Evolutionary conservation across 2,113 vertebrate species (phyloP).

Genomic region (Triplophysa dalaica): DNA sequence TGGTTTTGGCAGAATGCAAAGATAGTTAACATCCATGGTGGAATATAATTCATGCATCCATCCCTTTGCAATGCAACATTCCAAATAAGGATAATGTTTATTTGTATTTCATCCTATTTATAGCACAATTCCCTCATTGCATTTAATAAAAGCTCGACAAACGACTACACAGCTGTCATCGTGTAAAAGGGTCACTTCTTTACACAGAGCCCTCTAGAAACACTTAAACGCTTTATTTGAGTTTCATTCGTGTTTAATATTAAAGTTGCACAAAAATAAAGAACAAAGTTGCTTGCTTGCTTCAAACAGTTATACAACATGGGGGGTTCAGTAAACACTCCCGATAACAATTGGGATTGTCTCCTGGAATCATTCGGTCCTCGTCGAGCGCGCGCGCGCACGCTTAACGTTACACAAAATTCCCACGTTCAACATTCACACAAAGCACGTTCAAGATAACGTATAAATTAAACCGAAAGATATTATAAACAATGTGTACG

Average conservation of each 20-base stretch:
- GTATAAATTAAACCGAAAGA: background rate
- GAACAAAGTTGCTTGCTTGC: background rate
- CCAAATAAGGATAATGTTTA: background rate
- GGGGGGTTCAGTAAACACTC: slow-evolving; percentile 11
- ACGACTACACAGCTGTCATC: slow-evolving; percentile 18
- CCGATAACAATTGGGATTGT: slow-evolving; percentile 24
- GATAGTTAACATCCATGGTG: background rate
- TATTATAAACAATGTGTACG: background rate
- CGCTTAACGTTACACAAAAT: too few relatives aligned
- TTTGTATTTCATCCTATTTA: background rate
- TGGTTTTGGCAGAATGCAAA: slow-evolving; percentile 57
- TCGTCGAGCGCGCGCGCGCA: background rate
- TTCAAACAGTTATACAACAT: background rate
- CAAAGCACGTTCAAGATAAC: background rate
- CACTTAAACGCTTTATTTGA: background rate
- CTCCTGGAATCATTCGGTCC: slow-evolving; percentile 26
- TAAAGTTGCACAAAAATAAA: background rate
- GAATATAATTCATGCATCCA: background rate
- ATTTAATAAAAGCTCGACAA: slow-evolving; percentile 4
- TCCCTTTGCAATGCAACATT: background rate
- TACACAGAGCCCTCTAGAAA: background rate
- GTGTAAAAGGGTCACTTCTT: background rate
- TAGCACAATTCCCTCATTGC: background rate
- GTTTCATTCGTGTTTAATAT: background rate
- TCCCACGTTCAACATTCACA: too few relatives aligned